Percentiles rank a stretch among this genome's conserved stretches.
Conservation (phyloP, 35 echinoderm and acorn worm genomes). For the Stichopus chloronotus region DNA sequence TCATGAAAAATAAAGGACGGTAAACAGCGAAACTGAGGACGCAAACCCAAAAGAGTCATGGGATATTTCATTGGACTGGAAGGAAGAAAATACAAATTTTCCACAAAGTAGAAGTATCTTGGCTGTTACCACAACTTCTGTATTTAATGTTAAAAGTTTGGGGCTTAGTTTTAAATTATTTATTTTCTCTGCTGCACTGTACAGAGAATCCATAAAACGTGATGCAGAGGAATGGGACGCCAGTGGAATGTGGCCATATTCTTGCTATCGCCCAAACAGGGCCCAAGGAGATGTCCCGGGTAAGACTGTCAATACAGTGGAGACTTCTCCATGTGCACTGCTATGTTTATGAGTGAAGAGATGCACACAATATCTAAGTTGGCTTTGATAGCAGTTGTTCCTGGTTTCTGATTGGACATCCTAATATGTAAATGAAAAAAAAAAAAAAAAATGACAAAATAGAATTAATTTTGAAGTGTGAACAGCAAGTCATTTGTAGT, state of each 20-base stretch:
- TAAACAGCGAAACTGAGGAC: too few species aligned
- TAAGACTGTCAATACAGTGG: not conserved
- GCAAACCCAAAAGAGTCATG: too few species aligned
- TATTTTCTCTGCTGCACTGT: not conserved
- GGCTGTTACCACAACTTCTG: too few species aligned
- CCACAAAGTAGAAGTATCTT: too few species aligned
- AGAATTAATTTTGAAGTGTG: too few species aligned
- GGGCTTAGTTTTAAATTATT: not conserved
- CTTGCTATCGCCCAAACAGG: conserved; percentile 74
- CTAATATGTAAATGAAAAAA: too few species aligned
- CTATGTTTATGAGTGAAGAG: not conserved
- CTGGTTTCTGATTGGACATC: not conserved
- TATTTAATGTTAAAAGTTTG: too few species aligned
- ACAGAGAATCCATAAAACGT: conserved; percentile 76
- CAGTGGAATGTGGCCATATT: conserved; percentile 87
- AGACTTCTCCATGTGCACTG: not conserved
- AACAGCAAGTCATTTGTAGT: too few species aligned
- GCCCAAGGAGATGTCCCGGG: conserved; percentile 74
- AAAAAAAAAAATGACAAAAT: too few species aligned
- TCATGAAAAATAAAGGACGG: too few species aligned
- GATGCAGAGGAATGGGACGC: conserved; percentile 88
- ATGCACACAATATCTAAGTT: not conserved
- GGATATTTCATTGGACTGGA: too few species aligned
- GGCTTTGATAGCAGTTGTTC: not conserved
- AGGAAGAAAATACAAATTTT: too few species aligned